phyloP scores from a whole-genome alignment of 2,797 vertebrate genomes.

The Xenentodon cancila region DNA sequence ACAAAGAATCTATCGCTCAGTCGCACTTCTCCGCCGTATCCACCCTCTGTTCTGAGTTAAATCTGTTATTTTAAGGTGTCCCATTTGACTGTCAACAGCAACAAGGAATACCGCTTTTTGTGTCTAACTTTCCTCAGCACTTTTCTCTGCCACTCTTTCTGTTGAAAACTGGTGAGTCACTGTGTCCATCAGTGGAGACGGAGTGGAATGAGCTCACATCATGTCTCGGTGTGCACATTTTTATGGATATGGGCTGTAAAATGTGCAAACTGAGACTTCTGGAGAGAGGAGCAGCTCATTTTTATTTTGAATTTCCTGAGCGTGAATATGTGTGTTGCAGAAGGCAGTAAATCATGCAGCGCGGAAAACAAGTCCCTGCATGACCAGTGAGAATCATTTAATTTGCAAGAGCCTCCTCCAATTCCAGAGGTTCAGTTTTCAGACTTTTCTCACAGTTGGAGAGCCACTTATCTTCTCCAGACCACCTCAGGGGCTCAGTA shows the following conservation, averaged over 20 bases:
- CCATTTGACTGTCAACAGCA: conserved; percentile 29
- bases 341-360: conserved; percentile 1
- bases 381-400: conserved; percentile 13
- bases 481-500: conserved; percentile 23
- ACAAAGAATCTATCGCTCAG: conserved; percentile 25
- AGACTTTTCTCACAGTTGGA: conserved; percentile 48
- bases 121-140: conserved; percentile 45
- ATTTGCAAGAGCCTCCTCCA: conserved; percentile 33
- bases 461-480: conserved; percentile 31
- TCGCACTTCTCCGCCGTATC: neutral
- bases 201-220: conserved; percentile 34
- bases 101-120: conserved; percentile 20
- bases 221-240: conserved; percentile 39
- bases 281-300: conserved; percentile 33
- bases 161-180: conserved; percentile 50
- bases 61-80: conserved; percentile 36
- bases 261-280: conserved; percentile 12
- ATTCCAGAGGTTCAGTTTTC: conserved; percentile 33
- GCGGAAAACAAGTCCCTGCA: conserved; percentile 20
- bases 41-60: conserved; percentile 8
- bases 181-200: conserved; percentile 47
- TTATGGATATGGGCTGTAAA: conserved; percentile 29
- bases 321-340: conserved; percentile 17
- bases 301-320: conserved; percentile 20
- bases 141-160: conserved; percentile 29